phyloP scores from a whole-genome alignment of 1,140 invertebrate genomes.

The Aphelinus certus region DNA sequence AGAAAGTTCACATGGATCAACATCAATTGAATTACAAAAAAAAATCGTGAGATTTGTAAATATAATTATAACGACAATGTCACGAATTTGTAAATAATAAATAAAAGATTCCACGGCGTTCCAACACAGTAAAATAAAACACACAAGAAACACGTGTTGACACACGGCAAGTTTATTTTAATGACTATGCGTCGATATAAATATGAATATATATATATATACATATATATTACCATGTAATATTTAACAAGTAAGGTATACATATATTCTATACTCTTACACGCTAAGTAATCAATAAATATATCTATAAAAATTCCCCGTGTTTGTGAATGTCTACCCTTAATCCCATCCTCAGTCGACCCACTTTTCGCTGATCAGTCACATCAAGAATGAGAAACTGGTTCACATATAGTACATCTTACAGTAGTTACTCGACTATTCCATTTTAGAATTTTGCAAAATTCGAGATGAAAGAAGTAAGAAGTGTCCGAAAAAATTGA shows the following conservation, averaged over 20 bases:
- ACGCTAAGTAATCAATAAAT: slow-evolving; percentile 66
- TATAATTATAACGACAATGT: slow-evolving; percentile 45
- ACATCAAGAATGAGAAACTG: no score
- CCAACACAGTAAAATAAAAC: slow-evolving; percentile 39
- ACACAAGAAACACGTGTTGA: slow-evolving; percentile 44
- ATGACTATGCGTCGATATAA: slow-evolving; percentile 45
- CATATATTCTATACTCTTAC: slow-evolving; percentile 65
- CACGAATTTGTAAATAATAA: slow-evolving; percentile 48
- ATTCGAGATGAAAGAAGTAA: no score
- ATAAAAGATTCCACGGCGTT: slow-evolving; percentile 31
- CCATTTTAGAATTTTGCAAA: no score
- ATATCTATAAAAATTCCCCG: slow-evolving; percentile 65
- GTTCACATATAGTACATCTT: no score
- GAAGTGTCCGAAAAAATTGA: no score
- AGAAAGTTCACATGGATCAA: slow-evolving; percentile 27
- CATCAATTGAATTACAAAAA: slow-evolving; percentile 31
- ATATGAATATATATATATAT: slow-evolving; percentile 52
- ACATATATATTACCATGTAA: slow-evolving; percentile 61
- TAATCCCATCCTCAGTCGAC: slow-evolving; percentile 49
- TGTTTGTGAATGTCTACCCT: slow-evolving; percentile 63
- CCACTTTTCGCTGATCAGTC: slow-evolving; percentile 24
- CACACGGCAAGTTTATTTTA: slow-evolving; percentile 60
- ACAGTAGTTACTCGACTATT: no score
- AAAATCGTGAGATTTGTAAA: slow-evolving; percentile 48
- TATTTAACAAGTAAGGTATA: slow-evolving; percentile 61